Evolutionary conservation across 2,888 invertebrate genomes (phyloP), one percentile per base, ranked within the genome.

Genomic region (Heliothis peltigera): DNA sequence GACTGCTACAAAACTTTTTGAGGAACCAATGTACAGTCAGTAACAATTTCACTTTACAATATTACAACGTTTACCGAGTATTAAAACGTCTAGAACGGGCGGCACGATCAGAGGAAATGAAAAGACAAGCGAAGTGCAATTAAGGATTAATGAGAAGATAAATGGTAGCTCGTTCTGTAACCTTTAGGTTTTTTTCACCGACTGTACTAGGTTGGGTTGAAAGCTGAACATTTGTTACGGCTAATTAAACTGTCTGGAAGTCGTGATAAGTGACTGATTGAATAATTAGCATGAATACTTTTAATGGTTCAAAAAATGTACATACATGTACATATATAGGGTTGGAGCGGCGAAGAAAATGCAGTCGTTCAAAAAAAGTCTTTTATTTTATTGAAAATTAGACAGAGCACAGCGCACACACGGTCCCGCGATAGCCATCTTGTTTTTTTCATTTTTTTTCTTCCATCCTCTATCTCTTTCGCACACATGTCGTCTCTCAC

Each of bases 101-200:
- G 42, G 55, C 46, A 44, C 54, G 62, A 60, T 67, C 57, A 44
- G 35, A 19, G 73, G 60, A 60, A 77, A 67, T 77, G 62, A 60
- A 68, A 63, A 77, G 59, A 74, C 73, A 67, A 72, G 68, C 57
- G 25, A 52, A 52, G 35, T 55, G 59, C 63, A 77, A 77, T 72
- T 60, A 75, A 58, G 48, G 32, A 61, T 55, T 77, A 61, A 72
- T 58, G 57, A 64, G 28, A 61, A 64, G 44, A 64, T 61, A 61
- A 72, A 60, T 49, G 55, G 53, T 21, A 70, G 49, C 77, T 65
- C 54, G 47, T 73, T 49, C 19, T 28, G 51, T 51, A 10, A 44
- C 47, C 52, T 55, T 55, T 43, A 1, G 17, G 28, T 12, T 64
- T 55, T 59, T 59, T 44, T 39, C 10, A 19, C 35, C 4, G 21